A percentile compares a stretch with the other conserved stretches of the same genome.
Conservation (phyloP, 2,113 vertebrate genomes). For the Rattus norvegicus region GRCr8 NC_086019.1:231574501-231575000, state of each 20-base stretch:
- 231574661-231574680: neutral
- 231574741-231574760: neutral
- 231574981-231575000: neutral
- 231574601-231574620: neutral
- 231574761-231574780: neutral
- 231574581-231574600: neutral
- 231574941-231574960: neutral
- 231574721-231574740: neutral
- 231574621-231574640: neutral
- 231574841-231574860: neutral
- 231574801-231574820: neutral
- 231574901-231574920: neutral
- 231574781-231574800: neutral
- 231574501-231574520: neutral
- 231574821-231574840: too few relatives aligned
- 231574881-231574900: neutral
- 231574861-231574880: neutral
- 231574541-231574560: neutral
- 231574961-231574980: neutral
- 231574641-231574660: neutral
- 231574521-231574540: neutral
- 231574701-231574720: neutral
- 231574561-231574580: too few relatives aligned
- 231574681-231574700: neutral
- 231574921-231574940: neutral